These are phyloP conservation scores for Antidorcas marsupialis DNA, from an alignment of 2,113 vertebrate genomes.

Conservation along the genomic window DNA sequence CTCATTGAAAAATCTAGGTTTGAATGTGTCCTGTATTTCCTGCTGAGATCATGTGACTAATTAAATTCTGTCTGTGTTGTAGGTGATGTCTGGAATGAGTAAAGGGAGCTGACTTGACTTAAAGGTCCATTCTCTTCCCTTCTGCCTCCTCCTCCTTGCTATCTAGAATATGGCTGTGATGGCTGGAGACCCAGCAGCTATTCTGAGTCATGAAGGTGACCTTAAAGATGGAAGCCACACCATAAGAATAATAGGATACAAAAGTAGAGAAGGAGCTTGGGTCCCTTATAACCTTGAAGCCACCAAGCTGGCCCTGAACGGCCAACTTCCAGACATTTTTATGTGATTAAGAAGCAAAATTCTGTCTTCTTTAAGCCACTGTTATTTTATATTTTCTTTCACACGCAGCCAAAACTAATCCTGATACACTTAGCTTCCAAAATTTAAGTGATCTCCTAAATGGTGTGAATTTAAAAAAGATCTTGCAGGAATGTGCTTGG, in stretches of 20 bases:
- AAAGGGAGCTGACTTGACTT: background rate
- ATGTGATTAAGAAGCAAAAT: background rate
- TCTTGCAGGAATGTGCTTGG: slow-evolving; percentile 55
- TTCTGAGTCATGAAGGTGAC: background rate
- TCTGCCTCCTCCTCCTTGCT: background rate
- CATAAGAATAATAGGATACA: background rate
- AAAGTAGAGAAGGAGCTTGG: background rate
- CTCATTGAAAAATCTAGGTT: background rate
- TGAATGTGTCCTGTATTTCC: background rate
- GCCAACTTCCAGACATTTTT: background rate
- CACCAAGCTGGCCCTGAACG: background rate
- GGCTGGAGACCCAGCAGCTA: slow-evolving; percentile 7
- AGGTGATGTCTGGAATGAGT: background rate
- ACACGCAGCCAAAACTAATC: background rate
- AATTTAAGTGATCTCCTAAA: background rate
- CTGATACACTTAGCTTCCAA: background rate
- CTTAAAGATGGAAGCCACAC: background rate
- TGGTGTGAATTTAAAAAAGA: background rate
- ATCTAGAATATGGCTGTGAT: background rate
- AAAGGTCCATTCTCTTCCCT: background rate
- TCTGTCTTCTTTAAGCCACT: background rate
- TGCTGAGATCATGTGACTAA: background rate
- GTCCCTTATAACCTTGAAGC: background rate
- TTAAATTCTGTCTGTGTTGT: background rate
- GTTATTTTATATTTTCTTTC: background rate